These are phyloP conservation scores for Myocastor coypus DNA, from an alignment of 2,113 vertebrate species.

Conservation along the genomic window DNA sequence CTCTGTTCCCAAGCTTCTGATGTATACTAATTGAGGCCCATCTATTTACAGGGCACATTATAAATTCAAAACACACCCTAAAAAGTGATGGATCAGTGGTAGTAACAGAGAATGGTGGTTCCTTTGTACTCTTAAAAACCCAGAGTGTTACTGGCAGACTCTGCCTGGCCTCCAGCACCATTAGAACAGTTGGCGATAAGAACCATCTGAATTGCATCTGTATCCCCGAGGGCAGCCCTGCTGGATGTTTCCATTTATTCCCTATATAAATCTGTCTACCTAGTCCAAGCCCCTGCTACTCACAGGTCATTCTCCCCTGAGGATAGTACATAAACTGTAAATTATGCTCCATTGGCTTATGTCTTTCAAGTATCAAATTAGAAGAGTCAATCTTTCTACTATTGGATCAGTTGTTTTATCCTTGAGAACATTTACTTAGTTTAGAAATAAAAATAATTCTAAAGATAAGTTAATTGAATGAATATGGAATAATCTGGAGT, in stretches of 20 bases:
- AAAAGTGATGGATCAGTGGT: not conserved
- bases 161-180: not conserved
- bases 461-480: not conserved
- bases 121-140: not conserved
- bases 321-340: not conserved
- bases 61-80: not conserved
- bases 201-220: not conserved
- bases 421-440: conserved; percentile 25
- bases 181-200: not conserved
- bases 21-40: not conserved
- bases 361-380: conserved; percentile 36
- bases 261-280: not conserved
- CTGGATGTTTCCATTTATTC: not conserved
- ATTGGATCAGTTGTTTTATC: not conserved
- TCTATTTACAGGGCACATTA: not conserved
- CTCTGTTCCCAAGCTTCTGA: not conserved
- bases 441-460: conserved; percentile 19
- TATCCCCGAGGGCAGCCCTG: not conserved
- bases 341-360: not conserved
- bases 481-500: conserved; percentile 1
- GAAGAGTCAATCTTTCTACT: not conserved
- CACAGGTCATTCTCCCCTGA: not conserved
- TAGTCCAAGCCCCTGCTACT: not conserved
- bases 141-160: not conserved
- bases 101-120: not conserved